phyloP scores from a whole-genome alignment of 2,888 invertebrate genomes.

The Chrysodeixis includens region DNA sequence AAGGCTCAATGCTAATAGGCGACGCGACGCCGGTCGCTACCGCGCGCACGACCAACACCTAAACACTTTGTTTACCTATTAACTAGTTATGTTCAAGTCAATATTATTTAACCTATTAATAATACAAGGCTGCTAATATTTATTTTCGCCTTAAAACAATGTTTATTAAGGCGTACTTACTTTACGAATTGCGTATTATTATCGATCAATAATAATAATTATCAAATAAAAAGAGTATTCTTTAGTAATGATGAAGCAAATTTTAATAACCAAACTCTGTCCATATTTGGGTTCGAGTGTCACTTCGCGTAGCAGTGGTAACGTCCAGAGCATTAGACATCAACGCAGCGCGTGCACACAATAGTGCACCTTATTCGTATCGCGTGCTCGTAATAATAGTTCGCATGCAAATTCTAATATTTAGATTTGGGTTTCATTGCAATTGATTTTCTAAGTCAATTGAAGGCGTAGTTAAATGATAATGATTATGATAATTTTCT shows the following conservation, averaged over 20 bases:
- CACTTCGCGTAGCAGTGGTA: neutral
- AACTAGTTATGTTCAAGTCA: constrained; percentile 31
- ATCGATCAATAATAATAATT: neutral
- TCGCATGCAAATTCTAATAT: constrained; percentile 12
- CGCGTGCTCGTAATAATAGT: constrained; percentile 20
- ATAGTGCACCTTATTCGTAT: constrained; percentile 6
- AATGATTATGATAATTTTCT: constrained; percentile 44
- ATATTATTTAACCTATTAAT: constrained; percentile 38
- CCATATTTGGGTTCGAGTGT: no score
- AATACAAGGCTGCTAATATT: constrained; percentile 15
- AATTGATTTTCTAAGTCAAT: constrained; percentile 35
- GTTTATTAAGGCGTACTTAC: neutral
- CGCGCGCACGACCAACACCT: constrained; percentile 33
- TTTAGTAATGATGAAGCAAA: neutral
- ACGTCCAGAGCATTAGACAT: constrained; percentile 59
- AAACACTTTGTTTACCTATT: constrained; percentile 36
- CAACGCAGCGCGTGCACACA: constrained; percentile 54
- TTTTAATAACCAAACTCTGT: no score
- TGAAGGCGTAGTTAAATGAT: constrained; percentile 28
- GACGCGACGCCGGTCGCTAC: constrained; percentile 49
- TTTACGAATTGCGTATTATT: neutral
- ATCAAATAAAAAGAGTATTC: neutral
- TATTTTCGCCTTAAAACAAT: constrained; percentile 11
- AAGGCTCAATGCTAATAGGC: constrained; percentile 73
- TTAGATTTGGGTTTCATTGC: constrained; percentile 28